A percentile compares a stretch with the other conserved stretches of the same genome.
Conservation (phyloP, 2,113 vertebrate species). For the Calyptommatus sinebrachiatus region DNA sequence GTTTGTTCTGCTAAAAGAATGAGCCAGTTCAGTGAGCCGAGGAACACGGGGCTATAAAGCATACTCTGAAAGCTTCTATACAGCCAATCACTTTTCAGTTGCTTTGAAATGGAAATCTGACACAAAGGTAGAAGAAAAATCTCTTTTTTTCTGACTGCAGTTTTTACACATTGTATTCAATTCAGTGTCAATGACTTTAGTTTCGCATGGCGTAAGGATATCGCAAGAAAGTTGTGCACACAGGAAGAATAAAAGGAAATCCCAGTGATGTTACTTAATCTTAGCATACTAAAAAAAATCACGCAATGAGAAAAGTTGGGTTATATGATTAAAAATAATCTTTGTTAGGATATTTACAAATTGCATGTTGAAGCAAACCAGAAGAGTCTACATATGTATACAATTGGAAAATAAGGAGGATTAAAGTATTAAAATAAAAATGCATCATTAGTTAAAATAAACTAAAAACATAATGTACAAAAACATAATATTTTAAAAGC, state of each 20-base stretch:
- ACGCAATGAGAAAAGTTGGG: no score
- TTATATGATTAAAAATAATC: no score
- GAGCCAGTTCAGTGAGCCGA: conserved; percentile 81
- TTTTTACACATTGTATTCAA: not conserved
- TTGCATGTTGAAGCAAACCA: no score
- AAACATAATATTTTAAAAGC: no score
- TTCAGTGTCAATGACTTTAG: not conserved
- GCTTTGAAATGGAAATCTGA: conserved; percentile 11
- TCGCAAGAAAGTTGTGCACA: not conserved
- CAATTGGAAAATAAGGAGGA: no score
- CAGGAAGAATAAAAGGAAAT: not conserved
- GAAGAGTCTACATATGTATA: no score
- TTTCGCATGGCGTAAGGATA: not conserved
- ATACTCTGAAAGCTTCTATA: conserved; percentile 64
- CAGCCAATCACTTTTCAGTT: conserved; percentile 32
- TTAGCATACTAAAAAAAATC: not conserved
- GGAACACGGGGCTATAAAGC: conserved; percentile 75
- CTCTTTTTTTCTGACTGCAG: conserved; percentile 17
- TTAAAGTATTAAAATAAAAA: no score
- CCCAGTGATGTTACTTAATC: not conserved
- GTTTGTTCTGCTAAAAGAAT: conserved; percentile 80
- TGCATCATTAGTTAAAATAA: no score
- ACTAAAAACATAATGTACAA: no score
- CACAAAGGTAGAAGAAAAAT: conserved; percentile 7
- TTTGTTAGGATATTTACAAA: no score